phyloP scores from a whole-genome alignment of 1,140 invertebrate species.

The Thaumatotibia leucotreta region DNA sequence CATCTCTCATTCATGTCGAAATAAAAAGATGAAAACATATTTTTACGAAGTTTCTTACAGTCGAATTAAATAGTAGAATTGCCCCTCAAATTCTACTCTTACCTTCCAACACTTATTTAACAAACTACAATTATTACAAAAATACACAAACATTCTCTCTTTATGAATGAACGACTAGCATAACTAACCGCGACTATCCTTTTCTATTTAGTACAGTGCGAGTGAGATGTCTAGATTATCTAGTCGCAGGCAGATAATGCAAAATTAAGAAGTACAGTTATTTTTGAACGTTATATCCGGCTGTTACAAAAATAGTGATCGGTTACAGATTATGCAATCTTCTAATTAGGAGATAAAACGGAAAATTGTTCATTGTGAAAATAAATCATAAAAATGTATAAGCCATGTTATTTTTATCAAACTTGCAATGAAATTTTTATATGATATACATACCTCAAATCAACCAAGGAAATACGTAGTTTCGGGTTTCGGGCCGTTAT shows the following conservation, averaged over 20 bases:
- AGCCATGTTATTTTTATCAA: no score
- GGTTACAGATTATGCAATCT: no score
- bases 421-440: no score
- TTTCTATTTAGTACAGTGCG: background rate
- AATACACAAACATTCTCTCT: background rate
- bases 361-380: no score
- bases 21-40: background rate
- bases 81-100: background rate
- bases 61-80: background rate
- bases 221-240: background rate
- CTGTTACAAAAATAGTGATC: no score
- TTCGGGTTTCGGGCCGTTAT: no score
- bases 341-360: no score
- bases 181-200: background rate
- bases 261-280: background rate
- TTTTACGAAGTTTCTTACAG: background rate
- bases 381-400: no score
- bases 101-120: background rate
- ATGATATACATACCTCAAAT: no score
- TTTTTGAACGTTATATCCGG: background rate
- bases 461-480: no score
- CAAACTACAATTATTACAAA: background rate
- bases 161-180: background rate
- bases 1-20: background rate
- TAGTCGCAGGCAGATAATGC: background rate